These are phyloP conservation scores for Arctopsyche grandis DNA, from an alignment of 1,140 invertebrate genomes.

Conservation along the genomic window DNA sequence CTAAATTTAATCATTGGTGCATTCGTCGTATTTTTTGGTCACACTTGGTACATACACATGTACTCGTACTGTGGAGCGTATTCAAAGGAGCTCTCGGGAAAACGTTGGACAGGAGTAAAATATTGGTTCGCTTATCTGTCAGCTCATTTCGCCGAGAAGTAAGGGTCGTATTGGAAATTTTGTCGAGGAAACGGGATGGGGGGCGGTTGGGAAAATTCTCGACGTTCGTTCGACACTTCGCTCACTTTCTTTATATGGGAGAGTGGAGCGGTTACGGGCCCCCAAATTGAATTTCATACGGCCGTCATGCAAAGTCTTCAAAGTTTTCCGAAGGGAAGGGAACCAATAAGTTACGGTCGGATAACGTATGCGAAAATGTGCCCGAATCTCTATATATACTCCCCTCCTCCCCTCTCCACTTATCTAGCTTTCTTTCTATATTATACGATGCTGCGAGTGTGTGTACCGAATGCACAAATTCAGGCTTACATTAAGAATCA, in stretches of 20 bases:
- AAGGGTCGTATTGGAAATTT: constrained; percentile 28
- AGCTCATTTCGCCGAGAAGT: constrained; percentile 11
- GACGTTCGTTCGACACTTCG: constrained; percentile 22
- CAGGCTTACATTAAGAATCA: neutral
- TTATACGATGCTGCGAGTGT: neutral
- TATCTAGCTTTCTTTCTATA: neutral
- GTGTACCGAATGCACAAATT: constrained; percentile 19
- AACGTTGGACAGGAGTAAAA: constrained; percentile 19
- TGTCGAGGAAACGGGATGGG: neutral
- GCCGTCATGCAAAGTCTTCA: constrained; percentile 37
- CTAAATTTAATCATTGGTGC: too few relatives aligned
- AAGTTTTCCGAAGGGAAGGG: constrained; percentile 20
- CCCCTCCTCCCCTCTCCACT: too few relatives aligned
- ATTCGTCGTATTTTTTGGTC: too few relatives aligned
- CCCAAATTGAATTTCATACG: constrained; percentile 40
- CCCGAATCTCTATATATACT: neutral
- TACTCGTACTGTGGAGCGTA: neutral
- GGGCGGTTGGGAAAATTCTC: neutral
- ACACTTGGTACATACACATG: neutral
- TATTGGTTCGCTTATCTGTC: constrained; percentile 32
- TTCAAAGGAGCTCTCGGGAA: constrained; percentile 5
- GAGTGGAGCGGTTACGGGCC: neutral
- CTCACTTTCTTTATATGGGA: constrained; percentile 21
- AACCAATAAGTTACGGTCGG: constrained; percentile 30
- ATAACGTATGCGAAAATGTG: constrained; percentile 32